Conservation (phyloP, 30 jellyfish, hydroid and myxozoan genomes). For the Turritopsis rubra region DNA sequence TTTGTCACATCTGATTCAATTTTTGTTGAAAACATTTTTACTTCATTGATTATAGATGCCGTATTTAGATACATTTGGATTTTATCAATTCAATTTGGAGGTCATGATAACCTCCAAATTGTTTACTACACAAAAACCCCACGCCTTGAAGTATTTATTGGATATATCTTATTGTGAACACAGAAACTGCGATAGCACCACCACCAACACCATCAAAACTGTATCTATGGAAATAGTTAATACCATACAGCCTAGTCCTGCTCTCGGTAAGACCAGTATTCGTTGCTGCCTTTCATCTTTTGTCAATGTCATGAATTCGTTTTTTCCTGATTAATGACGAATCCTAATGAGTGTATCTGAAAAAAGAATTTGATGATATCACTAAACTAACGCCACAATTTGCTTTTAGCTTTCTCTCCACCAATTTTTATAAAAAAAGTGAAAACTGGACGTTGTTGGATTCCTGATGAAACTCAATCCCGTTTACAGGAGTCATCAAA, state of each 20-base stretch:
- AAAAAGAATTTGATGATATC: too few relatives aligned
- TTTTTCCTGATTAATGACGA: too few relatives aligned
- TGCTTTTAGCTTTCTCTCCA: neutral
- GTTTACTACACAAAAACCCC: neutral
- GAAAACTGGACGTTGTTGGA: neutral
- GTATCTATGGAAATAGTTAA: neutral
- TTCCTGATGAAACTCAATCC: neutral
- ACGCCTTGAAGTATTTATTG: neutral
- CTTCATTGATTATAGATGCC: neutral
- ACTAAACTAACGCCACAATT: too few relatives aligned
- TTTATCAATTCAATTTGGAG: neutral
- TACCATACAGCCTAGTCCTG: neutral
- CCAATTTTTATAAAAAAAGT: neutral
- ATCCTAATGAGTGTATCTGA: too few relatives aligned
- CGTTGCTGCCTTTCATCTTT: neutral
- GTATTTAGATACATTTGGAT: neutral
- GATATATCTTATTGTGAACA: neutral
- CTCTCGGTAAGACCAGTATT: neutral
- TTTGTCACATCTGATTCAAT: too few relatives aligned
- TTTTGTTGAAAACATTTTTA: neutral
- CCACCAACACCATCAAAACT: neutral
- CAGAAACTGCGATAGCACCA: neutral
- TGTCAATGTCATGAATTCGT: too few relatives aligned
- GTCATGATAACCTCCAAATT: neutral
- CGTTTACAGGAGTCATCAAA: neutral